Percentiles rank a stretch among this genome's conserved stretches.
These are phyloP conservation scores for Phymastichus coffea DNA, from an alignment of 1,140 invertebrate species.

Conservation along the genomic window DNA sequence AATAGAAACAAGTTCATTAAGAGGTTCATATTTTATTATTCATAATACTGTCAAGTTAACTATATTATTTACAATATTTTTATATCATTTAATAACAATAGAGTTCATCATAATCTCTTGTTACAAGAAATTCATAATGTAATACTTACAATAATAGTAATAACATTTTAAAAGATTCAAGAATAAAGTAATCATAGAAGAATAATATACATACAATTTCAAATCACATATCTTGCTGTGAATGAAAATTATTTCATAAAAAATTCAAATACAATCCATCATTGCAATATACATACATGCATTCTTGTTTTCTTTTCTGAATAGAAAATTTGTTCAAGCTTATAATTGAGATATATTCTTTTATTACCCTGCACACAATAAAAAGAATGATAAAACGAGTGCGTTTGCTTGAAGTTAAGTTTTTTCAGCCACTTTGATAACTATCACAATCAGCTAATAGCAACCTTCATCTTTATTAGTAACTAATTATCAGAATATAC, in stretches of 20 bases:
- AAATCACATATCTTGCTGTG: too few species aligned
- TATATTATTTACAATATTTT: conserved; percentile 50
- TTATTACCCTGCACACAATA: too few species aligned
- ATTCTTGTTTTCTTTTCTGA: too few species aligned
- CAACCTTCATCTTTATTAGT: conserved; percentile 32
- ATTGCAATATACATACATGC: too few species aligned
- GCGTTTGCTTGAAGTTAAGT: conserved; percentile 1
- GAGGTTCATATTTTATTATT: conserved; percentile 46
- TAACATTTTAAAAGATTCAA: conserved; percentile 20
- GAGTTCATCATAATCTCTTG: conserved; percentile 42
- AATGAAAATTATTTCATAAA: too few species aligned
- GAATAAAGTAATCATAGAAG: conserved; percentile 6
- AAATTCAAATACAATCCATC: too few species aligned
- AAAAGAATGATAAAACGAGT: too few species aligned
- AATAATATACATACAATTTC: conserved; percentile 3
- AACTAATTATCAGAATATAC: too few species aligned
- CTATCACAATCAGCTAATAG: conserved; percentile 48
- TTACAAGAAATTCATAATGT: conserved; percentile 39
- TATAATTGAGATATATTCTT: too few species aligned
- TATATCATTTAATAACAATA: conserved; percentile 44
- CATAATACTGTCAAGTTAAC: conserved; percentile 54
- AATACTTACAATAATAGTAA: conserved; percentile 19
- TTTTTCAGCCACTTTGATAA: conserved; percentile 29
- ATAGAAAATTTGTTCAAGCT: too few species aligned
- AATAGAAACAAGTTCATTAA: conserved; percentile 41